These are phyloP conservation scores for Chironomus striatipennis DNA, from an alignment of 1,140 invertebrate genomes.

Conservation along the genomic window DNA sequence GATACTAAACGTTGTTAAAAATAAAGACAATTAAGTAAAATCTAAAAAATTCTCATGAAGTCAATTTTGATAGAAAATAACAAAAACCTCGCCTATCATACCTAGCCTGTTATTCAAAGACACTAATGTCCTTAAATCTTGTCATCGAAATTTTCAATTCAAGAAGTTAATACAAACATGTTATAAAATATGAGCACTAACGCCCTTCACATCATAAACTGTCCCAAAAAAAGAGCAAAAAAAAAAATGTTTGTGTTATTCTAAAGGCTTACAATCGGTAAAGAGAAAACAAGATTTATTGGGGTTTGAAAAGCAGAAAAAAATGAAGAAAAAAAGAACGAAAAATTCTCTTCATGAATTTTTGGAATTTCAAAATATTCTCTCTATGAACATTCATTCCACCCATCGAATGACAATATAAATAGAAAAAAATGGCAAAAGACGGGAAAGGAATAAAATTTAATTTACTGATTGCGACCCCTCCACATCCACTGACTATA, in stretches of 20 bases:
- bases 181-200: too few species aligned
- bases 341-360: neutral
- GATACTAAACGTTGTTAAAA: too few species aligned
- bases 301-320: neutral
- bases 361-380: neutral
- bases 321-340: neutral
- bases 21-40: too few species aligned
- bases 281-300: constrained; percentile 6
- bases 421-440: neutral
- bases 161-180: too few species aligned
- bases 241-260: neutral
- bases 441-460: constrained; percentile 12
- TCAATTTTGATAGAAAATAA: too few species aligned
- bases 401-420: constrained; percentile 1
- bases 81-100: too few species aligned
- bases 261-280: constrained; percentile 6
- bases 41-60: too few species aligned
- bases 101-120: too few species aligned
- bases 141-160: too few species aligned
- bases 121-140: too few species aligned
- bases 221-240: neutral
- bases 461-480: constrained; percentile 7
- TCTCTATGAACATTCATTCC: neutral
- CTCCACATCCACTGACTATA: neutral
- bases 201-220: too few species aligned